Evolutionary conservation across 2,797 vertebrate species (phyloP).

Genomic region (Enteromius viviparus): DNA sequence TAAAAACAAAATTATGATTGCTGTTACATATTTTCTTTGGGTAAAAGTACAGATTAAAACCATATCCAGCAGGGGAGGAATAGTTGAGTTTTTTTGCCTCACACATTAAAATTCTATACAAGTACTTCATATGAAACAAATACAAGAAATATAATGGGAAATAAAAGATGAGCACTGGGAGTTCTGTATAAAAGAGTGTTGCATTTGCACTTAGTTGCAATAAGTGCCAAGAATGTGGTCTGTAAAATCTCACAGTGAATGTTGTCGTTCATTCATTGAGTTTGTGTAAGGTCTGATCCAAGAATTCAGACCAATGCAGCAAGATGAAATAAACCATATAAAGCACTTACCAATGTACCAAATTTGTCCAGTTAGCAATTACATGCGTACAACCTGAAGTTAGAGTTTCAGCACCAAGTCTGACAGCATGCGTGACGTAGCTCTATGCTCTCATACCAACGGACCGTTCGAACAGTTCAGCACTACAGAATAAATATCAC

Average conservation of each 20-base stretch:
- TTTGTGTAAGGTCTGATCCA: not conserved
- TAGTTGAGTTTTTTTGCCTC: conserved; percentile 62
- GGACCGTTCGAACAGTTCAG: not conserved
- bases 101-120: conserved; percentile 73
- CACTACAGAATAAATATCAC: conserved; percentile 41
- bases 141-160: conserved; percentile 62
- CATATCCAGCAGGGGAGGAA: conserved; percentile 70
- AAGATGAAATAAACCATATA: not conserved
- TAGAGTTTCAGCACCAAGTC: conserved; percentile 31
- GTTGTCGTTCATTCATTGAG: conserved; percentile 25
- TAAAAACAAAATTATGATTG: conserved; percentile 79
- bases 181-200: conserved; percentile 75
- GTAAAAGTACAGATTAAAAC: conserved; percentile 77
- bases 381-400: conserved; percentile 40
- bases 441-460: not conserved
- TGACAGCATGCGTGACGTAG: conserved; percentile 13
- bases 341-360: conserved; percentile 37
- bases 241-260: conserved; percentile 19
- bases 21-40: conserved; percentile 81
- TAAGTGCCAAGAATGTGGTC: conserved; percentile 60
- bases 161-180: conserved; percentile 62
- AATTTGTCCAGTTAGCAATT: conserved; percentile 4
- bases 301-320: conserved; percentile 20
- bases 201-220: conserved; percentile 63
- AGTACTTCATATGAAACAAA: conserved; percentile 79